Evolutionary conservation across 2,113 vertebrate species (phyloP), one percentile per base, ranked within the genome.

Genomic region (Epinephelus cyanopodus): DNA sequence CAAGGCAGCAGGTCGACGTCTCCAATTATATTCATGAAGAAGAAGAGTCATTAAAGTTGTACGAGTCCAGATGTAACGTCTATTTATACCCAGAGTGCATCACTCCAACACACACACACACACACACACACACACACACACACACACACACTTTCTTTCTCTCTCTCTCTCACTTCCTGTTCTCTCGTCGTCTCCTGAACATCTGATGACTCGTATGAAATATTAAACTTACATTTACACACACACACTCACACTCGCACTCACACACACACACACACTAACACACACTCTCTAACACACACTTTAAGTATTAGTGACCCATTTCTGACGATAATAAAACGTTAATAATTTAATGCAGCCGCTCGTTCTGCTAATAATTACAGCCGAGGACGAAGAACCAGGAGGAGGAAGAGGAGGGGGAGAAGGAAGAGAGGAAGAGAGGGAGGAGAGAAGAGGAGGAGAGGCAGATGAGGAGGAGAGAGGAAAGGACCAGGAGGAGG

Each of bases 1-100:
- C 33, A 7, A 37, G 33, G 33, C 33, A 7, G 33, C 33, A 37
- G 33, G 33, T 23, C 47, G 19, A 83, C 37, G 68, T 69, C 78
- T 79, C 78, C 78, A 25, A 90, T 90, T 90, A 87, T 70, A 85
- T 80, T 87, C 84, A 86, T 74, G 77, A 90, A 85, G 85, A 88
- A 84, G 85, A 82, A n/a, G 65, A 78, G 53, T 86, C 86, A 91
- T 93, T 91, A 92, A 90, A 89, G 66, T 87, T 93, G 72, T 74
- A 93, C 3, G 21, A 89, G 85, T 72, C 50, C 89, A 87, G 71
- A 86, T 78, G 79, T 71, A 72, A 37, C 73, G 58, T 61, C 85
- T 88, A 91, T 92, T 92, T 87, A 87, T 92, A 91, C 74, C 19
- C 72, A 0, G 45, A 25, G n/a, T 33, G 67, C 53, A 56, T 37